Percentiles rank a stretch among this genome's conserved stretches.
Evolutionary conservation across 2,797 vertebrate species (phyloP).

Genomic region (Todus mexicanus): DNA sequence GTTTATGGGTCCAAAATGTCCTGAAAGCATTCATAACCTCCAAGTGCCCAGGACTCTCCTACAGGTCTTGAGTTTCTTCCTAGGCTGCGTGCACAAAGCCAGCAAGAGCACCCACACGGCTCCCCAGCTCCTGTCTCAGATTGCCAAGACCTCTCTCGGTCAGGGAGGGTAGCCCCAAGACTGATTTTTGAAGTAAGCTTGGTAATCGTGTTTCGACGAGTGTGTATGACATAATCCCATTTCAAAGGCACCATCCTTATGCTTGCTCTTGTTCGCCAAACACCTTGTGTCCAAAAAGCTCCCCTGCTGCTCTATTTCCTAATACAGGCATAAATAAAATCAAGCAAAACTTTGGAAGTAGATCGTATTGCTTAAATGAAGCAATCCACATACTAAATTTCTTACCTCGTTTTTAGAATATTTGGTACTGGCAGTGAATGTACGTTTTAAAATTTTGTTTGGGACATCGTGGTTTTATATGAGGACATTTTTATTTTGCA

Average conservation of each 20-base stretch:
- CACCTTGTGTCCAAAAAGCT: background rate
- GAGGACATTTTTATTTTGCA: background rate
- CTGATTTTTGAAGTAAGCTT: background rate
- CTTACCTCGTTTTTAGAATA: background rate
- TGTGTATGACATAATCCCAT: background rate
- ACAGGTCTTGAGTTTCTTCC: background rate
- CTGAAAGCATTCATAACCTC: background rate
- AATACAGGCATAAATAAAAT: background rate
- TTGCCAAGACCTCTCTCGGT: background rate
- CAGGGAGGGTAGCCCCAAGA: background rate
- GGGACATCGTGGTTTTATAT: background rate
- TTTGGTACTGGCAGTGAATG: background rate
- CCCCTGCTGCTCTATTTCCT: background rate
- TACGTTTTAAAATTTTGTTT: background rate
- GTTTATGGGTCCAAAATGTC: background rate
- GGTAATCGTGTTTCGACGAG: background rate
- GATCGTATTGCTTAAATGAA: background rate
- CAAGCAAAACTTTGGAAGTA: background rate
- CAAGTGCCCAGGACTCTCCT: background rate
- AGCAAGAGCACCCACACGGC: background rate
- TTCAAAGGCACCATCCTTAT: background rate
- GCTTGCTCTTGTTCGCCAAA: background rate
- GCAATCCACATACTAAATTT: background rate
- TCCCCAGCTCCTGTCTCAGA: background rate
- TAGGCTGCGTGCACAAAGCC: fast-evolving